These are phyloP conservation scores for Campylorhamphus procurvoides DNA, from an alignment of 2,113 vertebrate genomes.

Conservation along the genomic window DNA sequence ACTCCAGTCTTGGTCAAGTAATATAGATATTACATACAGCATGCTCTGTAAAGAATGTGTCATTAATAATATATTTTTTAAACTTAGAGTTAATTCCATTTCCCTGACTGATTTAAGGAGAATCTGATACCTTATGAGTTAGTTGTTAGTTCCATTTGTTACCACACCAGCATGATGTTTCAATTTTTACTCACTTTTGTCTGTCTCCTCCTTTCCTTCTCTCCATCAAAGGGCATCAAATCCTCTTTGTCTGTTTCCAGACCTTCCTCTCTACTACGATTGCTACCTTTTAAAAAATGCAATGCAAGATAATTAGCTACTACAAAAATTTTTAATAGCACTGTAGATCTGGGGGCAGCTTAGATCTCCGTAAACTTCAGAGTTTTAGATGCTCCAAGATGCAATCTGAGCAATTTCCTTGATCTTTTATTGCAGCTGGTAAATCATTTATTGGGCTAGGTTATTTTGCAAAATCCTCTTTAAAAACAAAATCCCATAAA, in stretches of 20 bases:
- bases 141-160: slow-evolving; percentile 24
- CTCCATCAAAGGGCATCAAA: not conserved
- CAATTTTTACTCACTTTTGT: not conserved
- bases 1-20: not conserved
- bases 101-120: not conserved
- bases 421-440: slow-evolving; percentile 78
- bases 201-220: not conserved
- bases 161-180: not conserved
- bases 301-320: slow-evolving; percentile 65
- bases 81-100: not conserved
- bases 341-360: slow-evolving; percentile 62
- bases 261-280: slow-evolving; percentile 27
- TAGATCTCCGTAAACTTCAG: slow-evolving; percentile 67
- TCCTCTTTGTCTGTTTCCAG: slow-evolving; percentile 43
- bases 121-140: not conserved
- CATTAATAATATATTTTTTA: not conserved
- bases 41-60: not conserved
- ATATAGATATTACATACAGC: not conserved
- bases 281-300: slow-evolving; percentile 52
- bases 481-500: slow-evolving; percentile 72
- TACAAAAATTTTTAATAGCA: slow-evolving; percentile 51
- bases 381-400: slow-evolving; percentile 74
- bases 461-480: slow-evolving; percentile 74
- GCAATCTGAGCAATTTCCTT: slow-evolving; percentile 79
- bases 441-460: slow-evolving; percentile 75